Conservation (phyloP, 1,140 invertebrate species). For the Brachionus sp. region DNA sequence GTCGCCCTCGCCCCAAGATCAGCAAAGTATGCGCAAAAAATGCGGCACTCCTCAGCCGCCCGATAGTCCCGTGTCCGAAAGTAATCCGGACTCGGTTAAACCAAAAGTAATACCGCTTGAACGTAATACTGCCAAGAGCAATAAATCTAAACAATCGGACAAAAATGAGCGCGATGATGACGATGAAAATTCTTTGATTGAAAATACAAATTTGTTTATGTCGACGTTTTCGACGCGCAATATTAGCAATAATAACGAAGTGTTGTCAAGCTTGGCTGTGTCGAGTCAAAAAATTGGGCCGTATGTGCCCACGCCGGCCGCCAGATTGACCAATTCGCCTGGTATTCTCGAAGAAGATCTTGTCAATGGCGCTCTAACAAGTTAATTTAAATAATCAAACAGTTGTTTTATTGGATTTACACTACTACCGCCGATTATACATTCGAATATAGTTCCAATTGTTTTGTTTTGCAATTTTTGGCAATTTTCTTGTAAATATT, state of each 20-base stretch:
- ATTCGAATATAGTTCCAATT: background rate
- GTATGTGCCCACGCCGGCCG: background rate
- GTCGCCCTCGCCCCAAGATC: background rate
- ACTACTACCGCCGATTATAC: background rate
- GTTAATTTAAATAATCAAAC: background rate
- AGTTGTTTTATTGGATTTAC: slow-evolving; percentile 15
- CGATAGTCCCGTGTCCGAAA: slow-evolving; percentile 7
- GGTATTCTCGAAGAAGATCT: slow-evolving; percentile 5
- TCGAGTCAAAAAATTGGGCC: background rate
- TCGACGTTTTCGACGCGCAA: slow-evolving; percentile 4
- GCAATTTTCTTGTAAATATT: slow-evolving; percentile 30
- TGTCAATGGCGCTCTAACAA: background rate
- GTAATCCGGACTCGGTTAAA: background rate
- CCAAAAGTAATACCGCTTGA: slow-evolving; percentile 31
- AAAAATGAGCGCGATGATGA: background rate
- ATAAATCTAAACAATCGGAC: background rate
- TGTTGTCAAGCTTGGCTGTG: background rate
- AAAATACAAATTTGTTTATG: background rate
- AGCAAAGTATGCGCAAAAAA: background rate
- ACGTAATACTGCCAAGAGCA: background rate
- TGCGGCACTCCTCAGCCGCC: background rate
- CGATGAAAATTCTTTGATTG: background rate
- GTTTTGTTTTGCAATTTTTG: slow-evolving; percentile 29
- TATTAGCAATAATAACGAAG: background rate
- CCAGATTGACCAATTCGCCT: background rate